Conservation (phyloP, 2,888 invertebrate genomes). For the Drosophila paranaensis region DNA sequence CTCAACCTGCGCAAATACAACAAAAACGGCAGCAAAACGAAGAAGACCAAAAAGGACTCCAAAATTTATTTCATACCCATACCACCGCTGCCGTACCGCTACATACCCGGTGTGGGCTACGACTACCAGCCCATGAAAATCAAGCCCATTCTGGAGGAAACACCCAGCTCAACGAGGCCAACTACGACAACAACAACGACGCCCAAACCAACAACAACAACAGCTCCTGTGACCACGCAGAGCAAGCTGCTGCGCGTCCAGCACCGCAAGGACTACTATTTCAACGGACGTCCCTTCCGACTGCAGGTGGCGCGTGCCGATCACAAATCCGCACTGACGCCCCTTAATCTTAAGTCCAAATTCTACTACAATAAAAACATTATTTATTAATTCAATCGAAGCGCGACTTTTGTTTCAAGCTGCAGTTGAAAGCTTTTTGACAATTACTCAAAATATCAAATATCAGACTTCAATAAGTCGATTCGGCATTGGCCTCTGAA, state of each 20-base stretch:
- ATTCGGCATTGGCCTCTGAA: neutral
- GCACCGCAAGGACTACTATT: constrained; percentile 80
- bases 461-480: neutral
- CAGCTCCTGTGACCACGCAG: constrained; percentile 31
- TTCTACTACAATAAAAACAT: constrained; percentile 84
- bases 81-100: constrained; percentile 94
- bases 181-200: constrained; percentile 13
- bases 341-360: constrained; percentile 81
- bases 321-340: constrained; percentile 65
- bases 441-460: neutral
- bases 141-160: constrained; percentile 69
- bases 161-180: constrained; percentile 5
- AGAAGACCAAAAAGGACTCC: constrained; percentile 87
- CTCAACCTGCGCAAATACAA: constrained; percentile 81
- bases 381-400: constrained; percentile 77
- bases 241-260: constrained; percentile 77
- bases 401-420: constrained; percentile 4
- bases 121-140: constrained; percentile 90
- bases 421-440: neutral
- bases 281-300: constrained; percentile 82
- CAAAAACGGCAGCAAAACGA: constrained; percentile 75
- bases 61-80: constrained; percentile 94
- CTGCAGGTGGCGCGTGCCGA: constrained; percentile 79
- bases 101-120: constrained; percentile 93
- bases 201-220: constrained; percentile 22